Evolutionary conservation across 2,797 vertebrate genomes (phyloP).

Genomic region (Helicolenus hilgendorfi): DNA sequence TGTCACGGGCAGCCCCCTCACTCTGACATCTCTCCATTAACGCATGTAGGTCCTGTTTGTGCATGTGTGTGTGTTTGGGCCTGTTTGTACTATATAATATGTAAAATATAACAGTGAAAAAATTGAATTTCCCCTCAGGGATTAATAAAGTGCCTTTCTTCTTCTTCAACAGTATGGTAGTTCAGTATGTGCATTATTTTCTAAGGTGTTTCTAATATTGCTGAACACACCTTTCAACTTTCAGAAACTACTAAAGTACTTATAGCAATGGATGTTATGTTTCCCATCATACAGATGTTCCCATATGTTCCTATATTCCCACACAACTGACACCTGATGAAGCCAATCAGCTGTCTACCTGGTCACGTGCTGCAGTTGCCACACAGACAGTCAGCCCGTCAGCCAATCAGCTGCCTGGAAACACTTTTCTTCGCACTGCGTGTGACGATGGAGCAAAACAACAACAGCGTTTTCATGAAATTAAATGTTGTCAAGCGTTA

Average conservation of each 20-base stretch:
- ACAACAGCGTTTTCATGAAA: constrained; percentile 75
- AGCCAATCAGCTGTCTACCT: constrained; percentile 64
- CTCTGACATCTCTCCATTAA: too few relatives aligned
- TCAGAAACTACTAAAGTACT: background rate
- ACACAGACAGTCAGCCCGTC: constrained; percentile 63
- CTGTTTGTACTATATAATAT: too few relatives aligned
- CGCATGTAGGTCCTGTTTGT: too few relatives aligned
- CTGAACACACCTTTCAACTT: background rate
- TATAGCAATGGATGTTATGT: too few relatives aligned
- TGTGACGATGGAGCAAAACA: constrained; percentile 85
- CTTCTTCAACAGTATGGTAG: background rate
- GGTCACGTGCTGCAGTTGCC: constrained; percentile 83
- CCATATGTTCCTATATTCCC: constrained; percentile 2
- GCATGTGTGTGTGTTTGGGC: too few relatives aligned
- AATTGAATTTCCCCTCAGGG: too few relatives aligned
- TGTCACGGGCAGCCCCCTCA: too few relatives aligned
- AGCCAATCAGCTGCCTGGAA: constrained; percentile 72
- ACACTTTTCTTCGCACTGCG: constrained; percentile 70
- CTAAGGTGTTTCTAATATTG: background rate
- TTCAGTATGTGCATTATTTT: background rate
- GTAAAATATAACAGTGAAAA: too few relatives aligned
- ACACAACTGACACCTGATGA: constrained; percentile 65
- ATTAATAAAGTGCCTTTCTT: too few relatives aligned
- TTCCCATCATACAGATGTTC: background rate
- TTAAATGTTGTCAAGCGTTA: constrained; percentile 41